Base-by-base conservation (phyloP, 2,113 vertebrate species). In the Patagioenas fasciata region DNA sequence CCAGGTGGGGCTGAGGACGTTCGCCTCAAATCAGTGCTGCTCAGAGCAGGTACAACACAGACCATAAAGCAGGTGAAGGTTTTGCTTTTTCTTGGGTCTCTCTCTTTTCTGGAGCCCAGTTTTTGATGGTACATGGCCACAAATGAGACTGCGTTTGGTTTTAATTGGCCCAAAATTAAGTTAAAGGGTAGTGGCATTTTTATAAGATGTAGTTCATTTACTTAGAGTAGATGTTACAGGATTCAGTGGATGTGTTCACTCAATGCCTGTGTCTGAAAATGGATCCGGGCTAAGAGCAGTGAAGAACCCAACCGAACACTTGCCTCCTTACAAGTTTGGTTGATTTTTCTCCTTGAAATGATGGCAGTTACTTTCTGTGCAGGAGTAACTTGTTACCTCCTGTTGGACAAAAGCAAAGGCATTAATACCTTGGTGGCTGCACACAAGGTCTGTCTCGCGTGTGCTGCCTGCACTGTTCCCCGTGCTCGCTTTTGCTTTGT, bases 311-410 rank as follows among this genome's bases (percentile, higher is more conserved):
- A 4, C n/a, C 51, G 36, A 81, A 75, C 14, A 3, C 24, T 69
- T 73, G 11, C 54, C 32, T 82, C 17, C 57, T 77, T 77, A 31
- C 13, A 57, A 19, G n/a, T 88, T 81, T 34, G n/a, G 21, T 60
- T 95, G 77, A 26, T 53, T 94, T 91, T 94, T 86, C 38, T 18
- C 44, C 83, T 89, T 92, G 77, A 65, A 83, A 48, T 57, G 47
- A 13, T 88, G 47, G 25, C 38, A 71, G 15, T 62, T 57, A 6
- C 88, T 71, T 67, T 87, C 71, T 70, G 26, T 81, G 20, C 26
- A 51, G 67, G 78, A 83, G n/a, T 66, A 75, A 78, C 38, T 53
- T 60, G 62, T 77, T 94, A 16, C 50, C 83, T 95, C 88, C 32
- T 42, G 21, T 66, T 80, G 66, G 53, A 9, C 70, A 53, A 80